phyloP scores from a whole-genome alignment of 1,140 invertebrate genomes.

The Bombus ignitus region DNA sequence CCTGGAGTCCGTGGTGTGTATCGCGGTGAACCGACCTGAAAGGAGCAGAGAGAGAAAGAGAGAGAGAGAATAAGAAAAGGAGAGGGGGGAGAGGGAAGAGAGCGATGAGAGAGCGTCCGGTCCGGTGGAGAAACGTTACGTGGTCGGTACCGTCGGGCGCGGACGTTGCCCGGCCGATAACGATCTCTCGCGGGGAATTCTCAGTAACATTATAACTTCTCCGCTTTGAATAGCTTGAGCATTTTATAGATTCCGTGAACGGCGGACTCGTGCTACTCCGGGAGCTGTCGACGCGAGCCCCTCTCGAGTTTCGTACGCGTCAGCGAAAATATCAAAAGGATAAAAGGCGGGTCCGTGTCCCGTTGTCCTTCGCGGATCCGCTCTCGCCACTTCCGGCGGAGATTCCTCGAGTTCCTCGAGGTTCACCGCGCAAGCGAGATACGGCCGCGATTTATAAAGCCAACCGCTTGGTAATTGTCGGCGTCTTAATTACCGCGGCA shows the following conservation, averaged over 20 bases:
- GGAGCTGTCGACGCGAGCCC: slow-evolving; percentile 19
- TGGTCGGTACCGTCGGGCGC: slow-evolving; percentile 24
- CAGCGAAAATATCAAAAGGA: neutral
- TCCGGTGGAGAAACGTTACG: slow-evolving; percentile 56
- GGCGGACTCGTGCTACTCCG: slow-evolving; percentile 25
- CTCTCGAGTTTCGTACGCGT: slow-evolving; percentile 39
- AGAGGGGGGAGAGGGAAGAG: neutral
- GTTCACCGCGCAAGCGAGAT: neutral
- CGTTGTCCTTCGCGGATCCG: slow-evolving; percentile 4
- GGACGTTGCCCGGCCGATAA: slow-evolving; percentile 61
- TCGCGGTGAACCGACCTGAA: slow-evolving; percentile 12
- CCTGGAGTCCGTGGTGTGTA: slow-evolving; percentile 32
- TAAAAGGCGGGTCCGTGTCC: neutral
- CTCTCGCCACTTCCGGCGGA: neutral
- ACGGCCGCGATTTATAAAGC: slow-evolving; percentile 27
- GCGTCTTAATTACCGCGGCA: slow-evolving; percentile 39
- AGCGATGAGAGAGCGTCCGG: slow-evolving; percentile 31
- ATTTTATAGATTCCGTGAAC: slow-evolving; percentile 68
- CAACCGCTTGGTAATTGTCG: slow-evolving; percentile 12
- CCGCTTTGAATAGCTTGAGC: slow-evolving; percentile 65
- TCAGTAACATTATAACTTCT: slow-evolving; percentile 72
- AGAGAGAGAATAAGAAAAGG: neutral
- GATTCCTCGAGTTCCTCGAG: slow-evolving; percentile 9
- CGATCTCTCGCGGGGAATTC: slow-evolving; percentile 69
- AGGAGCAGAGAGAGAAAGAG: neutral